Evolutionary conservation across 2,113 vertebrate species (phyloP).

Genomic region (Hirundichthys speculiger): DNA sequence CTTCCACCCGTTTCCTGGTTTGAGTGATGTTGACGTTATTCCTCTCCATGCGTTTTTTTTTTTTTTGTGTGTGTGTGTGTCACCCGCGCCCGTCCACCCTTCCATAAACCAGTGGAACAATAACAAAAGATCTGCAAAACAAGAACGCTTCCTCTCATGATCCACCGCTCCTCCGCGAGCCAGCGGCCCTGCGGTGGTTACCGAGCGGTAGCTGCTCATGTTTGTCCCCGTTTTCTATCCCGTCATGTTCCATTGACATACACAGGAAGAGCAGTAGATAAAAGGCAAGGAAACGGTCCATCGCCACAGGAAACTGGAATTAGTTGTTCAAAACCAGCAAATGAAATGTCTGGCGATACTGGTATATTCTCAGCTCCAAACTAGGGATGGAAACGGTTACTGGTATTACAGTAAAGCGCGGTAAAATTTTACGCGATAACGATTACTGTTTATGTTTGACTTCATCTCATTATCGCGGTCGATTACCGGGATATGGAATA

Average conservation of each 20-base stretch:
- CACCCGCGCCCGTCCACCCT: background rate
- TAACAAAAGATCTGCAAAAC: slow-evolving; percentile 52
- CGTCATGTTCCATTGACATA: slow-evolving; percentile 51
- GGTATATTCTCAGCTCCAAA: too few relatives aligned
- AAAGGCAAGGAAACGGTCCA: slow-evolving; percentile 53
- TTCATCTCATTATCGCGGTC: too few relatives aligned
- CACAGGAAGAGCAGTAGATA: slow-evolving; percentile 49
- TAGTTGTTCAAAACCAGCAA: slow-evolving; percentile 42
- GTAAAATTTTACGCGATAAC: too few relatives aligned
- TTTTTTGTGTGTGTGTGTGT: too few relatives aligned
- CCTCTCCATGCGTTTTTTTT: too few relatives aligned
- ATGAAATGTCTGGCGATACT: slow-evolving; percentile 11
- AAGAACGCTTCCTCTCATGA: slow-evolving; percentile 57
- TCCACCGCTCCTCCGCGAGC: slow-evolving; percentile 50
- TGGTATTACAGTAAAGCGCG: too few relatives aligned
- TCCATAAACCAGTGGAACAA: slow-evolving; percentile 32
- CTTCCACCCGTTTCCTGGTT: slow-evolving; percentile 8
- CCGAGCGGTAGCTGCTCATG: slow-evolving; percentile 50
- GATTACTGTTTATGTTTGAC: too few relatives aligned
- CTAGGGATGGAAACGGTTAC: too few relatives aligned
- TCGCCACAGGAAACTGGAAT: background rate
- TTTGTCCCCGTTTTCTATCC: slow-evolving; percentile 54
- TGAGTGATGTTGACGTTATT: too few relatives aligned
- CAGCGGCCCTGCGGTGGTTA: slow-evolving; percentile 63
- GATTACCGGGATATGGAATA: too few relatives aligned